Conservation (phyloP, 2,888 invertebrate species). For the Nemurella pictetii region DNA sequence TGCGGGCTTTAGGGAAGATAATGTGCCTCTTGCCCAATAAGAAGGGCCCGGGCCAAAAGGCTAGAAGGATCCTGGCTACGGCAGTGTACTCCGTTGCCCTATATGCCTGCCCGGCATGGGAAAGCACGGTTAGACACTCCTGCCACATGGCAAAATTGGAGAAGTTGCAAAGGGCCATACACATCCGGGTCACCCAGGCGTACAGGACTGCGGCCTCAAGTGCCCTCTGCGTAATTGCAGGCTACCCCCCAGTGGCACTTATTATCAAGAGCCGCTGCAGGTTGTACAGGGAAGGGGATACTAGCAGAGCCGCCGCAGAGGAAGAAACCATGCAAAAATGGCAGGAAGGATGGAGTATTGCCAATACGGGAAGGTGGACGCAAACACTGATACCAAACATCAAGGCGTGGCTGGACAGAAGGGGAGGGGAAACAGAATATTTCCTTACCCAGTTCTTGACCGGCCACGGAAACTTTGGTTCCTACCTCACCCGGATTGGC, state of each 20-base stretch:
- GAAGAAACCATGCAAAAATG: background rate
- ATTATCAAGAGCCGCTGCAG: background rate
- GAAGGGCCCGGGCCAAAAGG: background rate
- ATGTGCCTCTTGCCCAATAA: slow-evolving; percentile 1
- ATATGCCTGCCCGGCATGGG: slow-evolving; percentile 2
- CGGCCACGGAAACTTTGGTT: background rate
- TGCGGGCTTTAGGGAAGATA: background rate
- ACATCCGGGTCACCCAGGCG: background rate
- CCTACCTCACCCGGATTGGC: background rate
- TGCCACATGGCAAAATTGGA: background rate
- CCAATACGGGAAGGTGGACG: background rate
- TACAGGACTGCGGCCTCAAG: background rate
- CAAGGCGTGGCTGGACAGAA: background rate
- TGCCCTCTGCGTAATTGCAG: background rate
- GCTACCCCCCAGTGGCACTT: background rate
- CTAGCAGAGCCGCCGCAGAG: background rate
- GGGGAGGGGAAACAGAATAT: background rate
- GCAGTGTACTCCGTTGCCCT: background rate
- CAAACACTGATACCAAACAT: background rate
- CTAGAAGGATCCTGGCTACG: background rate
- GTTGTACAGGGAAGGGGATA: background rate
- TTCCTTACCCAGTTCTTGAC: background rate
- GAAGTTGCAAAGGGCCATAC: background rate
- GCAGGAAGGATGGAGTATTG: background rate
- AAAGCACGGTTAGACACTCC: background rate